phyloP scores from a whole-genome alignment of 2,797 vertebrate genomes.

The Oreochromis grahami region DNA sequence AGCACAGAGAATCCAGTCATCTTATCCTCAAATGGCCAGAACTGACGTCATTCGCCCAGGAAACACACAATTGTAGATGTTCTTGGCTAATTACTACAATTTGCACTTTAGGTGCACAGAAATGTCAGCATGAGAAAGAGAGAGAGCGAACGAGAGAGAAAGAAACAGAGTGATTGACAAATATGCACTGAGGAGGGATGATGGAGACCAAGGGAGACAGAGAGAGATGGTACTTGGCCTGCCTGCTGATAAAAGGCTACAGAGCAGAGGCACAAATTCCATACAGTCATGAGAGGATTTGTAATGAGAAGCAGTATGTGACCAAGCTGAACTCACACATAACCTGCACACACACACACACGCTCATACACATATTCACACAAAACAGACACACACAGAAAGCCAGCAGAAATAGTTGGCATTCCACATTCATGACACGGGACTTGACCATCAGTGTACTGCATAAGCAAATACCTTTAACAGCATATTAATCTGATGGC shows the following conservation, averaged over 20 bases:
- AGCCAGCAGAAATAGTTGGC: constrained; percentile 13
- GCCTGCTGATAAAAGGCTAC: constrained; percentile 54
- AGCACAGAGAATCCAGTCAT: constrained; percentile 38
- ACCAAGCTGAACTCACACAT: constrained; percentile 35
- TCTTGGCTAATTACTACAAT: constrained; percentile 50
- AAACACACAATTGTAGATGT: constrained; percentile 16
- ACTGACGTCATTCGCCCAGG: constrained; percentile 30
- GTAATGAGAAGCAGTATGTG: constrained; percentile 64
- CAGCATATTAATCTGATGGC: constrained; percentile 41
- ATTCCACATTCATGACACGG: constrained; percentile 22
- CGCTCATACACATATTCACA: background rate
- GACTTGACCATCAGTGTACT: constrained; percentile 23
- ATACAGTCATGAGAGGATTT: constrained; percentile 66
- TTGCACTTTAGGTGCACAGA: constrained; percentile 37
- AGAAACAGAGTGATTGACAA: background rate
- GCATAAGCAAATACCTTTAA: constrained; percentile 18
- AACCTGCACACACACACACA: background rate
- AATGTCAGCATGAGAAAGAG: background rate
- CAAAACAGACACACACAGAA: constrained; percentile 2
- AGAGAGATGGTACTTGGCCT: constrained; percentile 8
- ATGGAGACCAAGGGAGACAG: constrained; percentile 6
- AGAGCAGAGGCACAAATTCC: constrained; percentile 58
- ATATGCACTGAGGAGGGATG: constrained; percentile 9
- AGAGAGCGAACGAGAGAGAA: background rate
- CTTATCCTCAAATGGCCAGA: background rate